Evolutionary conservation across 2,797 vertebrate species (phyloP), one percentile per base, ranked within the genome.

Genomic region (Coendou prehensilis): DNA sequence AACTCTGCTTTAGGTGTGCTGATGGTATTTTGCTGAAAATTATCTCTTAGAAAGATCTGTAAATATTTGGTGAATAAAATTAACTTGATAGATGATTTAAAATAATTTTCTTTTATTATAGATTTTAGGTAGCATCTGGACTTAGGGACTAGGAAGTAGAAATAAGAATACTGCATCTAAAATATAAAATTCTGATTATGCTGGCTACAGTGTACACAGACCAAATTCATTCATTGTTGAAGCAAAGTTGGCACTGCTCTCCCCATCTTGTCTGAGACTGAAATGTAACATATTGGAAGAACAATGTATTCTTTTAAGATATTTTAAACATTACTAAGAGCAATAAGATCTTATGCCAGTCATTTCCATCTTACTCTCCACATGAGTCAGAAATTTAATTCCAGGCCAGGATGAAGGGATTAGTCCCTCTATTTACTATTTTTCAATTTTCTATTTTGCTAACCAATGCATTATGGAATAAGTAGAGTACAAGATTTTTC

Each of bases 371-470:
- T 71, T 69, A 50, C 37, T 79, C 69, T 61, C 18, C 45, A 83
- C 45, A n/a, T 9, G 9, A 61, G 75, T 50, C 37, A n/a, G 52
- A 56, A 59, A 87, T 20, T 93, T 67, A 78, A 86, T 71, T 81
- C 28, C 69, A 84, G 9, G 23, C 61, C 8, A 61, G 8, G 87
- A 75, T 64, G 33, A 79, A 23, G 6, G 56, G 2, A 2, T 45
- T 69, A 69, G 14, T 23, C 41, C 99, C 99, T 99, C 97, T 98
- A 98, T 99, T 99, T 91, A 99, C 99, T 99, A 99, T 99, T 96
- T 99, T 99, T 96, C 99, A 99, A 97, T 99, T 99, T 96, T 52
- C n/a, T 76, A 99, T 99, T 98, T 99, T 99, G 98, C 99, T 99
- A 95, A 99, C 99, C 4, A 99, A 99, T 78, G 99, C 98, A 9